These are phyloP conservation scores for Branchellion lobata DNA, from an alignment of 2,888 invertebrate species.

Conservation along the genomic window DNA sequence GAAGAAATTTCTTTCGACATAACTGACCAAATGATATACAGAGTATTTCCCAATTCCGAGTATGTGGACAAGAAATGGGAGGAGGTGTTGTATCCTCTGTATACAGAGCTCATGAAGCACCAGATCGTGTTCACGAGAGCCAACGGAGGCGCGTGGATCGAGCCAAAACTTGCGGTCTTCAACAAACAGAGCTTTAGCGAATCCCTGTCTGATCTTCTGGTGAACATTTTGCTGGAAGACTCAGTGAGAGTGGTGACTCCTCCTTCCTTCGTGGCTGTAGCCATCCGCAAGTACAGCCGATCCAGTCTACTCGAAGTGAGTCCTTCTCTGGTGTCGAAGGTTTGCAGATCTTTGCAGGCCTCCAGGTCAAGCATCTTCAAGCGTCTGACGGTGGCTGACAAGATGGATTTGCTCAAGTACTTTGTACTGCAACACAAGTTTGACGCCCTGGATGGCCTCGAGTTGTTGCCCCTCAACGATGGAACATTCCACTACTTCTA, in stretches of 20 bases:
- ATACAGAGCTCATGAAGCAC: conserved; percentile 39
- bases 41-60: conserved; percentile 39
- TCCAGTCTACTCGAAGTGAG: conserved; percentile 46
- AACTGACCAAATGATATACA: conserved; percentile 39
- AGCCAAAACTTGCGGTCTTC: conserved; percentile 49
- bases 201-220: conserved; percentile 41
- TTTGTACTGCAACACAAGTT: conserved; percentile 43
- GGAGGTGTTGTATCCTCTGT: conserved; percentile 26
- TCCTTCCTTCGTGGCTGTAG: conserved; percentile 50
- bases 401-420: conserved; percentile 48
- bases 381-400: conserved; percentile 43
- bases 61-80: conserved; percentile 43
- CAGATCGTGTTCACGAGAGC: conserved; percentile 45
- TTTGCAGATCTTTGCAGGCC: conserved; percentile 47
- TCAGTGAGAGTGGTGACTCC: conserved; percentile 47
- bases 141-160: conserved; percentile 49
- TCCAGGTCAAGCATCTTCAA: conserved; percentile 6
- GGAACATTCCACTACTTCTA: conserved; percentile 50
- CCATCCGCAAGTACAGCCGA: conserved; percentile 48
- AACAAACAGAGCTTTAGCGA: conserved; percentile 47
- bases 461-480: conserved; percentile 53
- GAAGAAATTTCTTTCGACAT: not conserved
- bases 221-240: conserved; percentile 35
- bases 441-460: conserved; percentile 51
- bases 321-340: conserved; percentile 46